phyloP scores from a whole-genome alignment of 2,113 vertebrate species.

The Nematolebias whitei region DNA sequence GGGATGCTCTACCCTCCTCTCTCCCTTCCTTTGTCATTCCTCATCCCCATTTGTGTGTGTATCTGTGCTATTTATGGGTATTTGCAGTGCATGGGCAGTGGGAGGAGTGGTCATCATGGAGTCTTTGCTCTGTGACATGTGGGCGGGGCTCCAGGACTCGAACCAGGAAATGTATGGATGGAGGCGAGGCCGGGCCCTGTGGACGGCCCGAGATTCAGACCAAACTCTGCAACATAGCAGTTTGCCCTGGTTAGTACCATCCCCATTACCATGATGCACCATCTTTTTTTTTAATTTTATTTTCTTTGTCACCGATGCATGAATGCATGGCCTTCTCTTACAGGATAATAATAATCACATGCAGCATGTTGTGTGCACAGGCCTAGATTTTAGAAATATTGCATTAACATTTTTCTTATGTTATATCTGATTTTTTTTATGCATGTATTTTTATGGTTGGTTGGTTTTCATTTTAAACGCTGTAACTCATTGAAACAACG shows the following conservation, averaged over 20 bases:
- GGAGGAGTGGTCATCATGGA: slow-evolving; percentile 95
- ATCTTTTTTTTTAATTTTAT: neutral
- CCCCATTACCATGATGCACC: slow-evolving; percentile 60
- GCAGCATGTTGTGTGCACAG: neutral
- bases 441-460: neutral
- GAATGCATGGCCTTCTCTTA: slow-evolving; percentile 8
- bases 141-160: slow-evolving; percentile 92
- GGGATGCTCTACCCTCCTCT: slow-evolving; percentile 30
- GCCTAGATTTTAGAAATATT: neutral
- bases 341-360: neutral
- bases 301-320: slow-evolving; percentile 13
- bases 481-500: no score
- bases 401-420: neutral
- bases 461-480: neutral
- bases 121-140: slow-evolving; percentile 95
- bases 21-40: slow-evolving; percentile 24
- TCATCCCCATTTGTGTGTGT: slow-evolving; percentile 57
- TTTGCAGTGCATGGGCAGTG: slow-evolving; percentile 91
- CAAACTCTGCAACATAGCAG: slow-evolving; percentile 93
- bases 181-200: slow-evolving; percentile 82
- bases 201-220: slow-evolving; percentile 87
- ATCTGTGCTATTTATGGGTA: slow-evolving; percentile 52
- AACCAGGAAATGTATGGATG: slow-evolving; percentile 87
- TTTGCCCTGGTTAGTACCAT: slow-evolving; percentile 93
- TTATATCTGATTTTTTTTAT: no score